phyloP scores from a whole-genome alignment of 2,113 vertebrate species.

The Caretta caretta region DNA sequence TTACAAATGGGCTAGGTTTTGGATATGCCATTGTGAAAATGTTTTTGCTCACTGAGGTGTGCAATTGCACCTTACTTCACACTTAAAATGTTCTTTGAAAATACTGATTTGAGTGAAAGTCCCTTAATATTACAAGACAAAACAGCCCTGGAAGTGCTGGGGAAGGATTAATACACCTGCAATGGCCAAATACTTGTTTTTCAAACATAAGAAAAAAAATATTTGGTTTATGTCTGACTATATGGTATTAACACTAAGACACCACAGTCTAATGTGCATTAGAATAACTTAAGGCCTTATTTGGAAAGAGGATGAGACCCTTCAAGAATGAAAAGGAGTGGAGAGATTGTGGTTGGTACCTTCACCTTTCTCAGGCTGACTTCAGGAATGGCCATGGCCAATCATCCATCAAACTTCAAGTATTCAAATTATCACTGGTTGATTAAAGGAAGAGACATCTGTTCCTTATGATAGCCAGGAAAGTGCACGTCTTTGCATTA shows the following conservation, averaged over 20 bases:
- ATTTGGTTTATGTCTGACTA: neutral
- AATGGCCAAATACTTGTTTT: neutral
- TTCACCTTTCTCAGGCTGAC: neutral
- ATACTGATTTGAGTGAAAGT: neutral
- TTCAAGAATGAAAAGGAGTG: neutral
- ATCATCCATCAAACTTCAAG: neutral
- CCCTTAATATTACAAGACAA: neutral
- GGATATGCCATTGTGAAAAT: neutral
- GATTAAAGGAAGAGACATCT: neutral
- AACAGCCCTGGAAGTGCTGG: neutral
- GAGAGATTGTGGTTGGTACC: neutral
- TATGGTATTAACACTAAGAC: neutral
- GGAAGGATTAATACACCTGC: accelerated
- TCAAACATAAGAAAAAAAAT: neutral
- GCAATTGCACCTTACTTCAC: neutral
- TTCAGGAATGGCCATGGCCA: neutral
- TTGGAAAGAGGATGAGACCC: neutral
- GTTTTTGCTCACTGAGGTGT: neutral
- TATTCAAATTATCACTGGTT: neutral
- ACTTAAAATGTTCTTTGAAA: neutral
- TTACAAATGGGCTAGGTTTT: neutral
- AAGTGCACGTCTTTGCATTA: neutral
- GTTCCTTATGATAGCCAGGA: neutral
- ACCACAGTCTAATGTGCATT: neutral
- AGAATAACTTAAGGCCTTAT: neutral